Percentiles rank a stretch among this genome's conserved stretches.
Evolutionary conservation across 2,888 invertebrate species (phyloP).

Genomic region (Bhutanitis thaidina): DNA sequence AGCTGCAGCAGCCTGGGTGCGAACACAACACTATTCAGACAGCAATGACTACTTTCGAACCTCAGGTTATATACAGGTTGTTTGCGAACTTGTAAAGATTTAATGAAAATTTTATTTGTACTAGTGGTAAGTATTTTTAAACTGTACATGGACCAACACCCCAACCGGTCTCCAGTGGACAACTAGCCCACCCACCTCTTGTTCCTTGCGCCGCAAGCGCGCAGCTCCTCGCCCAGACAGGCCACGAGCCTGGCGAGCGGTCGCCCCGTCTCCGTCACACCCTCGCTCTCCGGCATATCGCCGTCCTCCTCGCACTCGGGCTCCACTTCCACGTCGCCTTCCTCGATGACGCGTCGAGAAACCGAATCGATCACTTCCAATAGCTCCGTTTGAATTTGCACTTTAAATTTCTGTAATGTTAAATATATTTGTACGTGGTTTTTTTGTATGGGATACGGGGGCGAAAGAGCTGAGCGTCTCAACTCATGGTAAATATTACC

Average conservation of each 20-base stretch:
- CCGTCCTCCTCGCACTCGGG: slow-evolving; percentile 41
- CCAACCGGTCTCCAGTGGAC: no score
- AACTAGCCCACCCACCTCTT: slow-evolving; percentile 43
- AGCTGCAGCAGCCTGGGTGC: slow-evolving; percentile 85
- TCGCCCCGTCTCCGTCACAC: slow-evolving; percentile 55
- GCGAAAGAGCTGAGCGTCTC: no score
- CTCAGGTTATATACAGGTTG: no score
- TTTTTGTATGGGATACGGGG: no score
- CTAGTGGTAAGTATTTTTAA: no score
- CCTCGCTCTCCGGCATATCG: slow-evolving; percentile 37
- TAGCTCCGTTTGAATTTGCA: slow-evolving; percentile 90
- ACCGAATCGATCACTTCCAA: slow-evolving; percentile 88
- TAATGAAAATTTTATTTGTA: no score
- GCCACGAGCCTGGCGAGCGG: slow-evolving; percentile 55
- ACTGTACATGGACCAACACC: no score
- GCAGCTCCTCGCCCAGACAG: slow-evolving; percentile 59
- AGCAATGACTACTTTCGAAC: no score
- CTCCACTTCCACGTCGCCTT: slow-evolving; percentile 61
- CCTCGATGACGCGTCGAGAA: slow-evolving; percentile 87
- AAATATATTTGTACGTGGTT: no score
- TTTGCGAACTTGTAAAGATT: no score
- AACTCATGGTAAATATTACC: no score
- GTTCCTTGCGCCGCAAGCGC: slow-evolving; percentile 58
- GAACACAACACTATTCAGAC: no score
- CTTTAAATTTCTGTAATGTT: slow-evolving; percentile 84